Evolutionary conservation across 2,113 vertebrate genomes (phyloP), one percentile per base, ranked within the genome.

Genomic region (Pelecanoides urinatrix): DNA sequence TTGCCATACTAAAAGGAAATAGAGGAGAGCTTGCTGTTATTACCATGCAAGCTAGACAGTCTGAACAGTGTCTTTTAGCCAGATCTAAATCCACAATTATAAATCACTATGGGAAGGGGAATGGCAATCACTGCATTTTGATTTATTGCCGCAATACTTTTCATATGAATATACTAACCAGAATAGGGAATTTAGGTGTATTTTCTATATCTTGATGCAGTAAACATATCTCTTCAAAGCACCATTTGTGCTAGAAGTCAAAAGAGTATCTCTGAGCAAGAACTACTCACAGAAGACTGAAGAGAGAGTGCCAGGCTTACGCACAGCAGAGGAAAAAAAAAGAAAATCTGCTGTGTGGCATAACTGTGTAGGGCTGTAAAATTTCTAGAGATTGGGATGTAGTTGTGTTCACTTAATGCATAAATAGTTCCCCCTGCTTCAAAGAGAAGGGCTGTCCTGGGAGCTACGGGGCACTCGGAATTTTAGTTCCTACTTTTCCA

Each of bases 81-180:
- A 86, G 88, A 96, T 68, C 90, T 81, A 93, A 93, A 95, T 77
- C 68, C 83, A 91, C 79, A 89, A 93, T 95, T 96, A 93, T 81
- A 94, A 92, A 93, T 95, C 91, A 93, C 76, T 12, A 14, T 3
- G 8, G 68, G 76, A 93, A 91, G 40, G 79, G 59, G 52, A 93
- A 88, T 42, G 68, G 83, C 79, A 94, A 90, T 91, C 47, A 52
- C 79, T 93, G 56, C 47, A 16, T 81, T 92, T 92, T 96, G 94
- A 94, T 96, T 80, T 94, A 94, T 80, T 78, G 86, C 82, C 68
- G 90, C 86, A 84, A 89, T 90, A 78, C 79, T 94, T 94, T 86
- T 91, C 68, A 72, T 93, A 84, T 32, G 94, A 87, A 73, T 78
- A 73, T 30, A 94, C 72, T 84, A 86, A 86, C 76, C 86, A 86